phyloP scores from a whole-genome alignment of 2,888 invertebrate genomes.

The Aporophyla nigra region DNA sequence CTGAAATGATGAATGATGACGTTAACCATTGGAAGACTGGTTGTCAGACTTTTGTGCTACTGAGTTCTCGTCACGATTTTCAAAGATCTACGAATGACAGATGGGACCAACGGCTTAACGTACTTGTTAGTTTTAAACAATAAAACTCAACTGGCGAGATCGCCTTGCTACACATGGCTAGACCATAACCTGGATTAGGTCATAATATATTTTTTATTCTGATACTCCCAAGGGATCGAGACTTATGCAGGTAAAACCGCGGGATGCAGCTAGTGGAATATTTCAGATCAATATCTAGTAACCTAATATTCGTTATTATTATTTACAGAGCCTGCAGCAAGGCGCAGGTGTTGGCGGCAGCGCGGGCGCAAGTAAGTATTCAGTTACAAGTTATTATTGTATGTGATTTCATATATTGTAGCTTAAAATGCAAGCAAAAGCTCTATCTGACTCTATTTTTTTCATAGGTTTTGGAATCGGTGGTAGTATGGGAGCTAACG shows the following conservation, averaged over 20 bases:
- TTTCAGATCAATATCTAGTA: not conserved
- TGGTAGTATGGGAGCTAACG: slow-evolving; percentile 20
- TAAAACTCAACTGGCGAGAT: not conserved
- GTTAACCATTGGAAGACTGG: not conserved
- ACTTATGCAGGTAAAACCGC: too few relatives aligned
- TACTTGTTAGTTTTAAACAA: not conserved
- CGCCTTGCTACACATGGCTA: too few relatives aligned
- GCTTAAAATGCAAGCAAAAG: too few relatives aligned
- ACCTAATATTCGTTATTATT: not conserved
- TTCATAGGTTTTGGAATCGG: slow-evolving; percentile 16
- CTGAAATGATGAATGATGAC: too few relatives aligned
- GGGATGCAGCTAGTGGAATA: not conserved
- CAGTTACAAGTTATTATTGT: too few relatives aligned
- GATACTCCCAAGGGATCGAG: too few relatives aligned
- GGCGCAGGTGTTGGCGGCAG: not conserved
- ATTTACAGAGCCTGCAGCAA: slow-evolving; percentile 51
- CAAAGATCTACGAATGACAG: not conserved
- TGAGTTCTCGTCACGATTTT: too few relatives aligned
- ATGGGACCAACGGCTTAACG: not conserved
- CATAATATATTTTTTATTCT: too few relatives aligned
- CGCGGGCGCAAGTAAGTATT: slow-evolving; percentile 12
- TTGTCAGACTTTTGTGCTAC: slow-evolving; percentile 3
- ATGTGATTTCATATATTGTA: not conserved
- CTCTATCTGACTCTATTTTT: not conserved
- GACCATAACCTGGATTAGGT: too few relatives aligned